Conservation (phyloP, 1,140 invertebrate species). For the Leptinotarsa defecta region DNA sequence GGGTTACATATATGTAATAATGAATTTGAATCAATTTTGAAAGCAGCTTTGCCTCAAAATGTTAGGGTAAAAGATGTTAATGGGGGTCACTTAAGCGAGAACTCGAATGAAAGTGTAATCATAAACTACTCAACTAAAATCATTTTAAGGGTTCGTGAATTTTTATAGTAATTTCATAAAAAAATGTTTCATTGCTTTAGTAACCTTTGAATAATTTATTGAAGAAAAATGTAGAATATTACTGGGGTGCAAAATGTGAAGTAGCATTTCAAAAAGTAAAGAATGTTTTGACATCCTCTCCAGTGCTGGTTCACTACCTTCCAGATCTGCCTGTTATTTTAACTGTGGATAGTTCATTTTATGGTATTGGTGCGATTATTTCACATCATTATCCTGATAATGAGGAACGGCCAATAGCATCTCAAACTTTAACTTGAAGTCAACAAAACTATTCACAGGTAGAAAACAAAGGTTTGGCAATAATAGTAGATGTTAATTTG, state of each 20-base stretch:
- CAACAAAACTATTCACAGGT: slow-evolving; percentile 61
- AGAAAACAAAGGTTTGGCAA: slow-evolving; percentile 61
- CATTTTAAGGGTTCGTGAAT: slow-evolving; percentile 32
- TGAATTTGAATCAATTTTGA: background rate
- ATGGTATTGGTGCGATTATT: slow-evolving; percentile 58
- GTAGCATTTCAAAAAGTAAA: slow-evolving; percentile 46
- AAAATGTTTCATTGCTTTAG: slow-evolving; percentile 29
- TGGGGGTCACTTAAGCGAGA: too few species aligned
- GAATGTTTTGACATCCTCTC: slow-evolving; percentile 41
- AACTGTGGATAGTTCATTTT: slow-evolving; percentile 53
- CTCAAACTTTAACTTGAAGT: slow-evolving; percentile 53
- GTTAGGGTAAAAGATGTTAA: too few species aligned
- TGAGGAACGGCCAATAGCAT: slow-evolving; percentile 56
- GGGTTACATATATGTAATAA: slow-evolving; percentile 46
- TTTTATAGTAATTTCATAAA: slow-evolving; percentile 54
- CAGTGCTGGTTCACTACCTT: slow-evolving; percentile 55
- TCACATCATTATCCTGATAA: slow-evolving; percentile 52
- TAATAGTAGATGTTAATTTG: slow-evolving; percentile 33
- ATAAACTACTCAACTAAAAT: slow-evolving; percentile 41
- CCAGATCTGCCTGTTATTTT: slow-evolving; percentile 47
- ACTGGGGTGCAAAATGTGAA: slow-evolving; percentile 41
- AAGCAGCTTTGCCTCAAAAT: too few species aligned
- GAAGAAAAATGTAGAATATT: slow-evolving; percentile 36
- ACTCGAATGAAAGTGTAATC: too few species aligned
- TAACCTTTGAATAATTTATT: slow-evolving; percentile 39